A percentile compares a stretch with the other conserved stretches of the same genome.
These are phyloP conservation scores for Lomographa bimaculata DNA, from an alignment of 2,888 invertebrate species.

Conservation along the genomic window DNA sequence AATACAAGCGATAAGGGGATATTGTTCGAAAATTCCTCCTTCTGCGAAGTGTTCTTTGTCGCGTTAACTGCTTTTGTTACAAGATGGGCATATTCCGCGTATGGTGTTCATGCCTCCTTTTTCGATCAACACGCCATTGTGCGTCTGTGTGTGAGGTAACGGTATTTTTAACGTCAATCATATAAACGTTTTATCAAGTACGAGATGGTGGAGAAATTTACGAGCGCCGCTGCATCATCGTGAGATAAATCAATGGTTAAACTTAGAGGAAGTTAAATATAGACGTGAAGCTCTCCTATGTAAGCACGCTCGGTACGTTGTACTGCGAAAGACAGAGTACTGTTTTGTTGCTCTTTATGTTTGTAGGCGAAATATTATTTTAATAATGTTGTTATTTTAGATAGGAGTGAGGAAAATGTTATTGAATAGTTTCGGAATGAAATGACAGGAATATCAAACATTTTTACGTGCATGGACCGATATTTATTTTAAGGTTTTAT, in stretches of 20 bases:
- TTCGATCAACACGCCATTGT: conserved; percentile 12
- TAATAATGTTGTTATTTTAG: neutral
- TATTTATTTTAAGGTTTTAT: too few relatives aligned
- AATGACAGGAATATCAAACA: too few relatives aligned
- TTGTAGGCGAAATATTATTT: too few relatives aligned
- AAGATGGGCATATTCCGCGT: neutral
- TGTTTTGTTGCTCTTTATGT: too few relatives aligned
- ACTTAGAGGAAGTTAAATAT: conserved; percentile 29
- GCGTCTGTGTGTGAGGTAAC: conserved; percentile 1
- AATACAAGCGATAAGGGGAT: conserved; percentile 1
- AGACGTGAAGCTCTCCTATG: conserved; percentile 10
- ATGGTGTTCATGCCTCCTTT: too few relatives aligned
- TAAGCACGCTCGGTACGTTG: too few relatives aligned
- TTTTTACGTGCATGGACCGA: too few relatives aligned
- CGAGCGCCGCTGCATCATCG: conserved; percentile 8
- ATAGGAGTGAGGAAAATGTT: too few relatives aligned
- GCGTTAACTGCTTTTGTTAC: neutral
- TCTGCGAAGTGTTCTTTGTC: conserved; percentile 3
- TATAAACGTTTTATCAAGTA: conserved; percentile 15
- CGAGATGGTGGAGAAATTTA: conserved; percentile 8
- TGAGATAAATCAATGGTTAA: too few relatives aligned
- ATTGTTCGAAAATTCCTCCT: conserved; percentile 2
- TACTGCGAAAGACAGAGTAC: too few relatives aligned
- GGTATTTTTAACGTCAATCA: conserved; percentile 23
- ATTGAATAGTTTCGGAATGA: too few relatives aligned